Percentiles rank a stretch among this genome's conserved stretches.
phyloP scores from a whole-genome alignment of 2,113 vertebrate species.

The Alligator sinensis region DNA sequence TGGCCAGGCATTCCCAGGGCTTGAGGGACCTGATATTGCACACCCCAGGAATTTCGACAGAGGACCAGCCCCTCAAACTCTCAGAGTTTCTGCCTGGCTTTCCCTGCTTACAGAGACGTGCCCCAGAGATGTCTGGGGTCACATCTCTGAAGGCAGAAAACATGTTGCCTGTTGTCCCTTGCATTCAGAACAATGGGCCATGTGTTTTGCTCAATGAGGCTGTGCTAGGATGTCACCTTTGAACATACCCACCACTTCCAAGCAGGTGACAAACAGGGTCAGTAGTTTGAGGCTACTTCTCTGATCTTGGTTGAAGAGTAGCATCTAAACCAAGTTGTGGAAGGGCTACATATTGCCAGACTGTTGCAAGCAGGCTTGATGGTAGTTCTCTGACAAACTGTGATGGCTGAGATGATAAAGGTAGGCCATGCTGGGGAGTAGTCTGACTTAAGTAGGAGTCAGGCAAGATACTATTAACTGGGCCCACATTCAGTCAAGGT shows the following conservation, averaged over 20 bases:
- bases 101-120: no score
- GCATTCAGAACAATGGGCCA: no score
- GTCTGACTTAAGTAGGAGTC: not conserved
- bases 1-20: no score
- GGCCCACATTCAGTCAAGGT: not conserved
- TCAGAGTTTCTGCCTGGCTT: no score
- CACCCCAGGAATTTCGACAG: no score
- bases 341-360: not conserved
- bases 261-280: not conserved
- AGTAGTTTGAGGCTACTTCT: not conserved
- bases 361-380: not conserved
- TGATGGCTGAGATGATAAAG: not conserved
- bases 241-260: fast-evolving
- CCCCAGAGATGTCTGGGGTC: no score
- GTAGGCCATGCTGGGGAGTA: not conserved
- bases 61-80: no score
- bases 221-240: not conserved
- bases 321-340: not conserved
- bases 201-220: no score
- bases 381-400: not conserved
- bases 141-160: no score
- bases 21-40: no score
- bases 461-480: not conserved
- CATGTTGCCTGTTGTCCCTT: no score
- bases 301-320: not conserved